Base-by-base conservation (phyloP, 64 coral and sea anemone genomes). In the Platygyra sinensis region DNA sequence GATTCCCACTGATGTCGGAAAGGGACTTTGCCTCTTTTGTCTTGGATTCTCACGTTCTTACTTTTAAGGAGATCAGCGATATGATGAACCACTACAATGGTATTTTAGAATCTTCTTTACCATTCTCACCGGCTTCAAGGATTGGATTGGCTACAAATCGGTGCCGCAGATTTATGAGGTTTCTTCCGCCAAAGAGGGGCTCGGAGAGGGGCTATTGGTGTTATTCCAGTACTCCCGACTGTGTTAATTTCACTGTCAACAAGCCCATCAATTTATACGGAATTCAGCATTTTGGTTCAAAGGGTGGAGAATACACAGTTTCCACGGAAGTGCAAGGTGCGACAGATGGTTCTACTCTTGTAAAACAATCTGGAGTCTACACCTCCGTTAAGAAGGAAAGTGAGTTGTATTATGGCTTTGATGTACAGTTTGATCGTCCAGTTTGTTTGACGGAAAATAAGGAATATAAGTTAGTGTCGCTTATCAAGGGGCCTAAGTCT, bases 51-150 rank as follows among this genome's bases (percentile, higher is more conserved):
- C 5, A 69, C 25, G n/a, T 69, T 9, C 65, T 69, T 27, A 25
- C 65, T 29, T 11, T 4, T 69, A 6, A 69, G 0, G 65, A 29
- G 65, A n/a, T 69, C n/a, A 22, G 65, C 1, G 39, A 50, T 19
- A 46, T 76, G 74, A 76, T 76, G 74, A 76, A 76, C 51, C 38
- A 76, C 39, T 76, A 46, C 39, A 46, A 24, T n/a, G 36, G 18
- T n/a, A 39, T 76, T 76, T 76, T 76, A 51, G 49, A 5, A 22
- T 76, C 39, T 50, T 17, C 38, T 76, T 49, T 76, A 24, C 33
- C 39, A 52, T 76, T 20, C 20, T 22, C 1, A 8, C 33, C 51
- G 8, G 20, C 74, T 30, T 18, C 19, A 49, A 76, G 74, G 74
- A 51, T 10, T 27, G 42, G 42, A 46, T 4, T 46, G 5, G 22